Base-by-base conservation (phyloP, 2,113 vertebrate genomes). In the Rana temporaria region DNA sequence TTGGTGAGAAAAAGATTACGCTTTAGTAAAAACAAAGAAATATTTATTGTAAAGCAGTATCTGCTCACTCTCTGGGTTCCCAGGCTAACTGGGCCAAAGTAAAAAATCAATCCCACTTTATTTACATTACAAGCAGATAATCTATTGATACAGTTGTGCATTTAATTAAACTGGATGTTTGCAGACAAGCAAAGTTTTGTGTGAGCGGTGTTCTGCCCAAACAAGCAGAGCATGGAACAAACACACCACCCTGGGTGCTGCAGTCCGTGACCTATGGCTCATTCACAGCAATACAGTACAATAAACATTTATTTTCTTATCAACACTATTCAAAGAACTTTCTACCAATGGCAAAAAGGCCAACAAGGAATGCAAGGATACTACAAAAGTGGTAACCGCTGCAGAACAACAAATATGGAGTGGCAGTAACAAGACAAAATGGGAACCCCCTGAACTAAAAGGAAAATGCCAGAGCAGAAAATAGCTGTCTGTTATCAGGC, bases 141-240 rank as follows among this genome's bases (percentile, higher is more conserved):
- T 82, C 52, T 82, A 67, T 82, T 75, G 70, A 75, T 75, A 74
- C 59, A 75, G 70, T 75, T 74, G 70, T 75, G 70, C 48, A 48
- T 82, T 82, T 74, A 82, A 82, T 82, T 82, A 82, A 82, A 66
- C 14, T 55, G 12, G 70, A 74, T 82, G 80, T 75, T 82, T 75
- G 30, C 32, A 81, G 63, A 38, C 79, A 42, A 42, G 60, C 52
- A 75, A 71, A 42, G 57, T 82, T 56, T 32, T 16, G 48, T 16
- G 34, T 12, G 20, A 19, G 57, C 24, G 20, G 68, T 65, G 67
- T 22, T 63, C 60, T 66, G 70, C 70, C 75, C 80, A 74, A 19
- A 63, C 18, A 72, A 48, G 79, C 69, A 81, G 19, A 82, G 48
- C 24, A 38, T 20, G 53, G 48, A 57, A 63, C 70, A 42, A 82